Base-by-base conservation (phyloP, 2,888 invertebrate genomes). In the Julus scanicus region DNA sequence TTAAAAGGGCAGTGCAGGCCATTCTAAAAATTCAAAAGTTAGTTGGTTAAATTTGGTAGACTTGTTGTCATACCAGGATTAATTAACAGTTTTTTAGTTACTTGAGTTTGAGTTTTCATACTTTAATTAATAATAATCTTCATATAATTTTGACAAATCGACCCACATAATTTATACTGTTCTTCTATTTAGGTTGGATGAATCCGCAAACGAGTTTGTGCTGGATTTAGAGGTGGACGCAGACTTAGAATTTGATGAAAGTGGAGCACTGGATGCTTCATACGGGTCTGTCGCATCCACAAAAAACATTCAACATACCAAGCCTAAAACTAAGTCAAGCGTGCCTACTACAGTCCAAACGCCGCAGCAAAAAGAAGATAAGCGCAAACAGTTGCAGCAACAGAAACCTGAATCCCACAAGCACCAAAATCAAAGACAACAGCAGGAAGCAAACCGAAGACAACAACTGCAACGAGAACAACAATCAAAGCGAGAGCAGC, bases 171-270 rank as follows among this genome's bases (percentile, higher is more conserved):
- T 44, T 44, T 44, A 44, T 44, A 8, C 44, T 8, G 5, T 44
- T 44, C 8, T n/a, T 20, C 15, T 53, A n/a, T 86, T 20, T 57
- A 86, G 86, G 17, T 9, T 53, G 39, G 88, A 88, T 1, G 84
- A 84, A 40, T 37, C 57, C n/a, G 44, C 39, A 2, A 53, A 20
- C 39, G 84, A 88, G 8, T 84, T 84, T 84, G 84, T 88, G 29
- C 53, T 88, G 17, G 88, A 88, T 83, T 49, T 88, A 48, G 88
- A 44, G 84, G 84, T 84, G 4, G 88, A 88, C 84, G n/a, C 83
- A 48, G 88, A 88, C 37, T 53, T 88, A 20, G 88, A 88, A 37
- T 88, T 88, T 84, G 88, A 88, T 37, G 88, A 88, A 13, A 84
- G 88, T 49, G 83, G 37, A n/a, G 87, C 40, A 11, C 57, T 71